Base-by-base conservation (phyloP, 2,797 vertebrate species). In the Bufotes viridis region DNA sequence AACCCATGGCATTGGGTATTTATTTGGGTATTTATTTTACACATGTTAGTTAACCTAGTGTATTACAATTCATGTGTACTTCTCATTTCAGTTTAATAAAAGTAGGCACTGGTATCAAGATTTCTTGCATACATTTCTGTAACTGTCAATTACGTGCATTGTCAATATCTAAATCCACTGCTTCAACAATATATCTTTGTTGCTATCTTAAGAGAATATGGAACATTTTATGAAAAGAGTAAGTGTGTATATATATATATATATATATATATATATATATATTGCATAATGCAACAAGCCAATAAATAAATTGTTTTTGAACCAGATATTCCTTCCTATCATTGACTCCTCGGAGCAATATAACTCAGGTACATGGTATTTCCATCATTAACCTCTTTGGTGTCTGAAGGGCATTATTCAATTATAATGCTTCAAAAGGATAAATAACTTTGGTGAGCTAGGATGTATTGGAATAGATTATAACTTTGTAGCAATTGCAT, bases 261-360 rank as follows among this genome's bases (percentile, higher is more conserved):
- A 1, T 18, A 17, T n/a, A n/a, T 65, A 14, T 72, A 9, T 17
- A 51, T 11, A n/a, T 51, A 49, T 72, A 26, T 80, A 26, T 26
- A 61, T 69, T 34, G 82, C 51, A 81, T 20, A 80, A 78, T 24
- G 51, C 0, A 63, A 13, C 57, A 86, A 12, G 53, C 8, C 86
- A 82, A 82, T 81, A 75, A 81, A 87, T 87, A 79, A 87, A 87
- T 82, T 24, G 20, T 72, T 24, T 76, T 29, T 76, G 80, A 72
- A 82, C 17, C 58, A 65, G 42, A 34, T 7, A 63, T 72, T 57
- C n/a, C 65, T 72, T 57, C n/a, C 78, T 70, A 2, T 81, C 24
- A 67, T 65, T 69, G 67, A 81, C 67, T 74, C 57, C 12, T 51
- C 13, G 15, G 55, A 53, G 53, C 8, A 82, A 29, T 65, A 60